Conservation (phyloP, 2,113 vertebrate genomes). For the Syngnathus typhle region DNA sequence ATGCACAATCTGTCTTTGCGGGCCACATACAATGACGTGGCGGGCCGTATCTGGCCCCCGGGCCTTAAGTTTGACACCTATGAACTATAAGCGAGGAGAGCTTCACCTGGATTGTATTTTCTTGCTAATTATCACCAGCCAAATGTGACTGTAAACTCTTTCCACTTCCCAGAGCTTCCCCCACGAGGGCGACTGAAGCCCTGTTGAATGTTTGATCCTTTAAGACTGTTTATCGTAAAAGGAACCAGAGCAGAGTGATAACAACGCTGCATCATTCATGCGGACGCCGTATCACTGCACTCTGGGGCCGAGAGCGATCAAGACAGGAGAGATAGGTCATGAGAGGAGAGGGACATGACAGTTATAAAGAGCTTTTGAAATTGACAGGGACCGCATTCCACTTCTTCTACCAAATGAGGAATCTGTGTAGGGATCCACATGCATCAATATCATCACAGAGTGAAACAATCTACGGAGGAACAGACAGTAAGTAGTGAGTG, state of each 20-base stretch:
- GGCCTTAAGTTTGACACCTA: too few species aligned
- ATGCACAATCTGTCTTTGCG: too few species aligned
- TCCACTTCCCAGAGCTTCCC: constrained; percentile 7
- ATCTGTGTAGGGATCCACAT: constrained; percentile 32
- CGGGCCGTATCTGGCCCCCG: too few species aligned
- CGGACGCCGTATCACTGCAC: constrained; percentile 27
- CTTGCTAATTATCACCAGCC: neutral
- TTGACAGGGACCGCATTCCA: constrained; percentile 23
- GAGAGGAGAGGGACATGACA: constrained; percentile 13
- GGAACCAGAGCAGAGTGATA: constrained; percentile 34
- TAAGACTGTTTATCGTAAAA: constrained; percentile 63
- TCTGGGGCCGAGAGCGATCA: constrained; percentile 1
- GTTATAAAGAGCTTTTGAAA: constrained; percentile 5
- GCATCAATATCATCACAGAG: constrained; percentile 29
- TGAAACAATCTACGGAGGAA: constrained; percentile 10
- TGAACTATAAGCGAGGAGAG: too few species aligned
- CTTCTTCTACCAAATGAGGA: constrained; percentile 31
- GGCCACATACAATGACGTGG: too few species aligned
- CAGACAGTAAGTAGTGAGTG: neutral
- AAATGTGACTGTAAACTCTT: neutral
- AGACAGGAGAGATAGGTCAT: constrained; percentile 13
- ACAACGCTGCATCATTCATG: constrained; percentile 45
- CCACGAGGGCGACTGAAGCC: constrained; percentile 48
- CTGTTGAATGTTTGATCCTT: constrained; percentile 62
- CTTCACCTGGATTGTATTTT: neutral